Base-by-base conservation (phyloP, 2,888 invertebrate genomes). In the Limnephilus marmoratus region DNA sequence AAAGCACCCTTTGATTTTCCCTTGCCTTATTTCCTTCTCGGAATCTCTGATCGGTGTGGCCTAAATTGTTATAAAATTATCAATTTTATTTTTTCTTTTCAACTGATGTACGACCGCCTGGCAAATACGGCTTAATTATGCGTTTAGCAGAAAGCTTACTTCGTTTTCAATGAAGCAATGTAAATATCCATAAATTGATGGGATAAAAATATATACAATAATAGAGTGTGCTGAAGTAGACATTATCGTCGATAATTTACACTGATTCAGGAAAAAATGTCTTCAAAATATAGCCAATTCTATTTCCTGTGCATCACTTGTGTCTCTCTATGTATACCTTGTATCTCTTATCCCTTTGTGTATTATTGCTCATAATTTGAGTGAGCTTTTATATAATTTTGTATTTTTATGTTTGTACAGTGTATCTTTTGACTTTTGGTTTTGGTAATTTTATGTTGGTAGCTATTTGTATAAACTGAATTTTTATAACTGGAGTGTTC, bases 91-190 rank as follows among this genome's bases (percentile, higher is more conserved):
- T 29, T 29, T 41, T 5, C 13, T 45, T 45, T n/a, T n/a, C 5
- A 9, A n/a, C 13, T 24, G n/a, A 85, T n/a, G 41, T 29, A 86
- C 85, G 49, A 45, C 85, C 85, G 45, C 86, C 86, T 37, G 45
- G 45, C n/a, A 49, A 45, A 86, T 86, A 86, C 68, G 68, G 24
- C 45, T 86, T 13, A 86, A 86, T 49, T 86, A 49, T 41, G 86
- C 86, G 29, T 45, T 86, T 29, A 86, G 29, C 49, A 49, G 2
- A 68, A n/a, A 24, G 24, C 86, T 12, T 86, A 45, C 86, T 86
- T n/a, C 29, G 45, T 86, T 86, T 86, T 86, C 37, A 86, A 86
- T 86, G 86, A 86, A 45, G 85, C 85, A 29, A 41, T 45, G 85
- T 45, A 86, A 49, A 86, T 86, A 86, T 12, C 49, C 49, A 86